Base-by-base conservation (phyloP, 92 coral and sea anemone genomes). In the Zoanthus sociatus region DNA sequence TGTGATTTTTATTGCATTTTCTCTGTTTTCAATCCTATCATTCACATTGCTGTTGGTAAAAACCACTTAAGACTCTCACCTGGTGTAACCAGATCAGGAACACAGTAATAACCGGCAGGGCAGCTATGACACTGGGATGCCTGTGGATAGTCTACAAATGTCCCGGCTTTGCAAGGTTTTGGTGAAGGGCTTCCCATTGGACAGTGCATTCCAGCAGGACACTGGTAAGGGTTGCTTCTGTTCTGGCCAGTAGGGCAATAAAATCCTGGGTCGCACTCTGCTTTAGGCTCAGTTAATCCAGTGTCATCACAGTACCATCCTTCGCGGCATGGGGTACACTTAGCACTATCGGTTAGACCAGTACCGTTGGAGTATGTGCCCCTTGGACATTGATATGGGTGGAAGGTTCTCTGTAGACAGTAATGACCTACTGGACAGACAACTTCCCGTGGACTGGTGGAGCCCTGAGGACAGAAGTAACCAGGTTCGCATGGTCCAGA, bases 231-330 rank as follows among this genome's bases (percentile, higher is more conserved):
- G 37, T 91, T 90, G 83, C 96, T 95, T 37, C 75, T 92, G 77
- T 90, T 93, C 84, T 95, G 98, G 21, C 99, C 95, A 44, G 73
- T 55, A 11, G 95, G 94, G 74, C 99, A 97, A 71, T 87, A 97
- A 83, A 78, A 97, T 1, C 99, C 97, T 69, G 92, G 87, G 50
- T 91, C 89, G 45, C 99, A 97, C 54, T 89, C 78, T 5, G 73
- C 98, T 71, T 92, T 97, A 26, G 99, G 99, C 48, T 89, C 84
- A 56, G 79, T 85, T 1, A 95, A 92, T 18, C 99, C 99, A 73
- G 63, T 55, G 54, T 84, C 92, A 73, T 97, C 99, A 70, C 99
- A 97, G 91, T 87, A 97, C 87, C 94, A 95, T 3, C 99, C 99
- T 46, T 94, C 84, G 0, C 92, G 84, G 83, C 99, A 97, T 18